Percentiles rank a stretch among this genome's conserved stretches.
phyloP scores from a whole-genome alignment of 2,113 vertebrate species.

The Dascyllus trimaculatus region DNA sequence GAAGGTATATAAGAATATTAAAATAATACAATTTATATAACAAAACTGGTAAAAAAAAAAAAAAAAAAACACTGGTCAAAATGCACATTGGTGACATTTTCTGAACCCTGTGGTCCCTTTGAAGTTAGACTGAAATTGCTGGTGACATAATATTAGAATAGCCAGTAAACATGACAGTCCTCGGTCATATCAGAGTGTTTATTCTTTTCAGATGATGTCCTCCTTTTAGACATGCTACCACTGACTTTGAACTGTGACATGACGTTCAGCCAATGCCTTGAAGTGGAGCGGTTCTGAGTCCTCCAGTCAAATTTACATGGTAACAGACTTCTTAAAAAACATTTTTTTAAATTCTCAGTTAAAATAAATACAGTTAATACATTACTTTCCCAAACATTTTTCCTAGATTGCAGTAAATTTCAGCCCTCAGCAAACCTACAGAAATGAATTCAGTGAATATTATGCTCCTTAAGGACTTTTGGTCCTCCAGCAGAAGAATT shows the following conservation, averaged over 20 bases:
- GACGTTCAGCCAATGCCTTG: background rate
- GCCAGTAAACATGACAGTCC: background rate
- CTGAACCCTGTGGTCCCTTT: background rate
- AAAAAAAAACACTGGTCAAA: no score
- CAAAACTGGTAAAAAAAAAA: no score
- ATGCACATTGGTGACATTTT: background rate
- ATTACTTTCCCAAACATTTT: background rate
- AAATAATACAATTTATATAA: background rate
- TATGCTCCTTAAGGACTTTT: slow-evolving; percentile 30
- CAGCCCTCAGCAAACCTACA: slow-evolving; percentile 68
- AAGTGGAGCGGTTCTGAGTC: slow-evolving; percentile 40
- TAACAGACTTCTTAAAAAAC: background rate
- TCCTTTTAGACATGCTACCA: slow-evolving; percentile 80
- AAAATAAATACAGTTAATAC: slow-evolving; percentile 21
- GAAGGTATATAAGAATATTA: no score
- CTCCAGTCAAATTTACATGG: slow-evolving; percentile 24
- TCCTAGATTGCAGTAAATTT: slow-evolving; percentile 32
- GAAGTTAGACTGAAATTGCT: slow-evolving; percentile 1
- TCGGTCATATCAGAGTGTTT: slow-evolving; percentile 67
- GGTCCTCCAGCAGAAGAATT: slow-evolving; percentile 43
- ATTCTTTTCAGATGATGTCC: slow-evolving; percentile 67
- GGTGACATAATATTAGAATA: background rate
- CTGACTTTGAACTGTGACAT: slow-evolving; percentile 33
- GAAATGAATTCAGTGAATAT: slow-evolving; percentile 34
- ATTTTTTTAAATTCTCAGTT: background rate